Evolutionary conservation across 2,113 vertebrate species (phyloP).

Genomic region (Picathartes gymnocephalus): DNA sequence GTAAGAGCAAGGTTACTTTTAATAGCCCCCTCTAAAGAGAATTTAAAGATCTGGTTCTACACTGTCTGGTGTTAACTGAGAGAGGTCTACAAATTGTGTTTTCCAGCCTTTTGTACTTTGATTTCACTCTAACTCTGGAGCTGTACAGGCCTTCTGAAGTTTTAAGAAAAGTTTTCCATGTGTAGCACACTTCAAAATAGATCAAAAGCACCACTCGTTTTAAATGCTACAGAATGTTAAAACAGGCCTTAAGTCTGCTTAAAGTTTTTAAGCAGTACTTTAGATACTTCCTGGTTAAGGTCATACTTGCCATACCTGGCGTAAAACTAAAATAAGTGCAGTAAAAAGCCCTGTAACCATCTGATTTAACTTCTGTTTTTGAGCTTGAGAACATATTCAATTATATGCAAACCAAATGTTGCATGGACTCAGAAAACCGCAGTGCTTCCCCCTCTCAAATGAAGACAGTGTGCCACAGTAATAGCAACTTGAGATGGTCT

Average conservation of each 20-base stretch:
- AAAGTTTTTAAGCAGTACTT: constrained; percentile 8
- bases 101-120: background rate
- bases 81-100: background rate
- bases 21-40: background rate
- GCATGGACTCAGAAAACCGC: background rate
- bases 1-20: background rate
- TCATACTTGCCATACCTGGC: background rate
- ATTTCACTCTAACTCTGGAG: background rate
- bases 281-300: background rate
- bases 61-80: background rate
- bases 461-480: background rate
- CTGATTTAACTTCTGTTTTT: constrained; percentile 40
- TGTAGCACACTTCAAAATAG: background rate
- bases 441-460: background rate
- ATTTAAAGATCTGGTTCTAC: background rate
- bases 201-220: background rate
- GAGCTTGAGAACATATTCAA: constrained; percentile 1
- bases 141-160: constrained; percentile 4
- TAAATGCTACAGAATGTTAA: background rate
- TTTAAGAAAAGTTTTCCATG: constrained; percentile 8
- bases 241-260: background rate
- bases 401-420: constrained; percentile 45
- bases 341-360: constrained; percentile 1
- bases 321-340: background rate
- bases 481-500: background rate